Base-by-base conservation (phyloP, 2,113 vertebrate species). In the Pungitius pungitius region DNA sequence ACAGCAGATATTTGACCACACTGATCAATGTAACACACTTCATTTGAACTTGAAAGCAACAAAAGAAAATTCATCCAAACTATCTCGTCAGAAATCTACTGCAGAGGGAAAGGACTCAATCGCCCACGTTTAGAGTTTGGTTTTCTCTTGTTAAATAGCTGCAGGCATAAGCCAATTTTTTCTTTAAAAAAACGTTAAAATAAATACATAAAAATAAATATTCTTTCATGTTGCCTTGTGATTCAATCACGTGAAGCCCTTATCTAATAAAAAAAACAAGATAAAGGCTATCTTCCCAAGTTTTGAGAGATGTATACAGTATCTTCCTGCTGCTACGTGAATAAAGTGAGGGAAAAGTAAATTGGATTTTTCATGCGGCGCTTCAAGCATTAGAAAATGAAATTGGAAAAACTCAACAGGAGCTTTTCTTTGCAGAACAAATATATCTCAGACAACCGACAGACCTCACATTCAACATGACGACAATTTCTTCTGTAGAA, bases 361-460 rank as follows among this genome's bases (percentile, higher is more conserved):
- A 58, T 33, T 65, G 40, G 54, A 45, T 51, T 61, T 72, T 27
- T 52, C 26, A 35, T 37, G 51, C 37, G 24, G 2, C 1, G 24
- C 13, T 40, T 12, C 27, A 49, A 56, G 39, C n/a, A 9, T 13
- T 49, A 45, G 26, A 22, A 47, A 59, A 71, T 11, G 13, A 47
- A 59, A 59, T 55, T 27, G 15, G 37, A 39, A 64, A 47, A 68
- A 68, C 68, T 33, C 27, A 60, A 60, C 22, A 18, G 26, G 39
- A 39, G 33, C 17, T 26, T 49, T 20, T n/a, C 35, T 68, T 61
- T 35, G 24, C 45, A 33, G 11, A 68, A 61, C 18, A 75, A 54
- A 64, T 17, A 61, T 24, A 61, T 35, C 15, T 37, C 39, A 18
- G 11, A 15, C 24, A 51, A 37, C 9, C 39, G 58, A 47, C 47